Base-by-base conservation (phyloP, 2,888 invertebrate species). In the Agonopterix alstromeriana region DNA sequence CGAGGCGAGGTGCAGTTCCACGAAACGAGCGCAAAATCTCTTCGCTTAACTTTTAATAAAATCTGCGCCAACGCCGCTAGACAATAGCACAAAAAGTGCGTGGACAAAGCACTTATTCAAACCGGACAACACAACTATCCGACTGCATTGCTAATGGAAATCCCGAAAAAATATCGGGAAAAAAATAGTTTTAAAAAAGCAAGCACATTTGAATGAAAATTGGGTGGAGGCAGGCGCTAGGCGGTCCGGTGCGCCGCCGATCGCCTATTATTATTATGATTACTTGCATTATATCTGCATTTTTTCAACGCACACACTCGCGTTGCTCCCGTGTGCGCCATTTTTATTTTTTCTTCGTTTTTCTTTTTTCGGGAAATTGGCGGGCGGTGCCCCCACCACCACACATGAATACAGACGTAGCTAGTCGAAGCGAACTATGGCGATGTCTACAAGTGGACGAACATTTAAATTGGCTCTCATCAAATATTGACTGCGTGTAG, bases 381-480 rank as follows among this genome's bases (percentile, higher is more conserved):
- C 71, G 75, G 77, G 79, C 44, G 71, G 69, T 55, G 62, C 63
- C 70, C 70, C 66, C 70, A 66, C 70, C 74, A 70, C 70, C 77
- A 73, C 70, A 67, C 65, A 66, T 65, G 69, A 60, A 53, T 53
- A 56, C 62, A 62, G 65, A 60, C 62, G 63, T 58, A 59, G 67
- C 65, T 54, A 58, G 67, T 63, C 58, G 69, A 63, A 68, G 73
- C 74, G 80, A 85, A 87, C 87, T 86, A 85, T 84, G 73, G 38
- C 85, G 82, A 83, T 86, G 86, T 87, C 87, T 88, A 87, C 87
- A 88, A 87, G 87, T 85, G 87, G 82, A 79, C 80, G 83, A 83
- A 82, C 86, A 84, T 85, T 85, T 84, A 86, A 87, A 88, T 87
- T 87, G 87, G 84, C 83, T 80, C 86, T 86, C 86, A 87, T 88